Evolutionary conservation across 2,113 vertebrate genomes (phyloP), one percentile per base, ranked within the genome.

Genomic region (Argyrosomus japonicus): DNA sequence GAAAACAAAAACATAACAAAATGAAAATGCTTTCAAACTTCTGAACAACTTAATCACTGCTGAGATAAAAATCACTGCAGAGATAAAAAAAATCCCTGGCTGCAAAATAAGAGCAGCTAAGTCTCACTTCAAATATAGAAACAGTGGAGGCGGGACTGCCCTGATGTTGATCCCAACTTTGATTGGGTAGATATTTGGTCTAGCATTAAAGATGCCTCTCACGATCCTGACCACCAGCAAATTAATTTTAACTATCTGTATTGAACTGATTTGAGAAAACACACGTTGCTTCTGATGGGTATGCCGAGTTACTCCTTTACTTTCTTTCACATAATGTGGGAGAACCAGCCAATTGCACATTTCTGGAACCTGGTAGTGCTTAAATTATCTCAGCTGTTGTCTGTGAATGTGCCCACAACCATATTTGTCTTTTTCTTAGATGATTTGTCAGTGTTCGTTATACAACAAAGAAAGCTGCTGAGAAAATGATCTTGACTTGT

Each of bases 61-160:
- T 5, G 57, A 50, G 32, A 27, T 58, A 27, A 63, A 70, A 74
- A 53, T 69, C 63, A 68, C 48, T 47, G n/a, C 45, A 7, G 57
- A 50, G 25, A 27, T 58, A 27, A 58, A 69, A 36, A 36, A 40
- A 40, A 40, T 69, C 63, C 61, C 43, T 68, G 43, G 32, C 29
- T 21, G 50, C 45, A 51, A 60, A 53, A 62, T 9, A 63, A 12
- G 8, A 48, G 21, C 3, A 60, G 47, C 25, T 32, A 65, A 61
- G 74, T 64, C 57, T 25, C 43, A 57, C 23, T 79, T 63, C 58
- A 79, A 79, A 87, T 73, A 77, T 56, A 64, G 72, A 84, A 57
- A 51, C 40, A 77, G 2, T 29, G 2, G 15, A 76, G 61, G 47
- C 1, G 1, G 47, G 56, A 43, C 36, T 45, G 40, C 40, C 48